Evolutionary conservation across 2,113 vertebrate genomes (phyloP).

Genomic region (Zeus faber): DNA sequence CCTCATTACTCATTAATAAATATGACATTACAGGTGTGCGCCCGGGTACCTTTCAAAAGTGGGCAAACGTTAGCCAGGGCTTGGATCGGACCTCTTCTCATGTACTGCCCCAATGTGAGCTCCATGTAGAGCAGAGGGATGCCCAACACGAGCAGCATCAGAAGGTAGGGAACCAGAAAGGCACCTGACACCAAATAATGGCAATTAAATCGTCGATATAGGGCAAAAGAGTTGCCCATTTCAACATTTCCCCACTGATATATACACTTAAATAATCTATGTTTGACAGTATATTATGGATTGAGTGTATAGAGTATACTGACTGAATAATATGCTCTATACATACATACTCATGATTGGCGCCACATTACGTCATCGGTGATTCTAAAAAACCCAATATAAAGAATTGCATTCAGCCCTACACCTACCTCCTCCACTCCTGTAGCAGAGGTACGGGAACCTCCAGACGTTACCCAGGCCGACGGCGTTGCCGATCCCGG

Average conservation of each 20-base stretch:
- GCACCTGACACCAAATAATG: slow-evolving; percentile 65
- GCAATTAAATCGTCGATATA: too few relatives aligned
- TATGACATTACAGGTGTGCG: neutral
- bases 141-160: slow-evolving; percentile 75
- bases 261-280: too few relatives aligned
- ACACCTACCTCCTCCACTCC: slow-evolving; percentile 77
- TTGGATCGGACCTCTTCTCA: slow-evolving; percentile 68
- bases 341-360: too few relatives aligned
- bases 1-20: too few relatives aligned
- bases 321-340: too few relatives aligned
- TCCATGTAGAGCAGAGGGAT: slow-evolving; percentile 78
- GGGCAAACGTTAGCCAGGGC: slow-evolving; percentile 70
- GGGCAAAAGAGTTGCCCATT: too few relatives aligned
- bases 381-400: too few relatives aligned
- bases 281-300: too few relatives aligned
- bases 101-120: slow-evolving; percentile 73
- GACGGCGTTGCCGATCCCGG: slow-evolving; percentile 73
- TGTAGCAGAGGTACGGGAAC: slow-evolving; percentile 78
- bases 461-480: slow-evolving; percentile 78
- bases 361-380: too few relatives aligned
- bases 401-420: too few relatives aligned
- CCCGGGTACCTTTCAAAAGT: slow-evolving; percentile 71
- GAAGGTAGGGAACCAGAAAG: slow-evolving; percentile 75
- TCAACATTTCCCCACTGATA: too few relatives aligned
- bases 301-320: too few relatives aligned